These are phyloP conservation scores for Parauchenoglanis ngamensis DNA, from an alignment of 2,797 vertebrate species.

Conservation along the genomic window DNA sequence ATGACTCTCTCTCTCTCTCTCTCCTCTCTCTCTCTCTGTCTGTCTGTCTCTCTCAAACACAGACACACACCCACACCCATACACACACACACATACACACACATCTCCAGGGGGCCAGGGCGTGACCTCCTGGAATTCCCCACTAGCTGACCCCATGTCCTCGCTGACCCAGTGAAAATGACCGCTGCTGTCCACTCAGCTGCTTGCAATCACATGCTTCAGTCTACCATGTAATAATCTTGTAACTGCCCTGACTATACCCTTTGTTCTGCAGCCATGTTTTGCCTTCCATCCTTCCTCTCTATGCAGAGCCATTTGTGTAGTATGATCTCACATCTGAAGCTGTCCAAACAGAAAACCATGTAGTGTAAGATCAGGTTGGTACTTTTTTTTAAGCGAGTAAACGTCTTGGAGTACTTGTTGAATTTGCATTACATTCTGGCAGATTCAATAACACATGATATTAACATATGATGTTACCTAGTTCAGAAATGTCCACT, in stretches of 20 bases:
- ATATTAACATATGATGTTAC: not conserved
- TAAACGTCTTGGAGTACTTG: not conserved
- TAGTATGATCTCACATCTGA: slow-evolving; percentile 45
- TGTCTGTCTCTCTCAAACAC: not conserved
- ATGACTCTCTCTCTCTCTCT: not conserved
- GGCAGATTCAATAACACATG: not conserved
- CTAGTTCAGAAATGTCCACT: not conserved
- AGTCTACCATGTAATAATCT: slow-evolving; percentile 62
- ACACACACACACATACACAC: slow-evolving; percentile 41
- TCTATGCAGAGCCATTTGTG: slow-evolving; percentile 44
- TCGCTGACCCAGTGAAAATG: slow-evolving; percentile 56
- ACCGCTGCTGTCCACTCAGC: slow-evolving; percentile 57
- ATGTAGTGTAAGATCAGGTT: not conserved
- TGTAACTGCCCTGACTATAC: slow-evolving; percentile 52
- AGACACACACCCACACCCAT: not conserved
- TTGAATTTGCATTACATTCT: not conserved
- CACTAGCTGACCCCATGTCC: slow-evolving; percentile 52
- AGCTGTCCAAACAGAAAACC: slow-evolving; percentile 19
- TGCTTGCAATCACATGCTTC: slow-evolving; percentile 63
- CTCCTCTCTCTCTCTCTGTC: not conserved
- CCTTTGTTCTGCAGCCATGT: slow-evolving; percentile 52
- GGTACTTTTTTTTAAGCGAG: not conserved
- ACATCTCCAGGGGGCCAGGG: slow-evolving; percentile 38
- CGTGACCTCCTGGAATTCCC: slow-evolving; percentile 56
- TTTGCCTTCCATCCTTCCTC: slow-evolving; percentile 38